Percentiles rank a stretch among this genome's conserved stretches.
Evolutionary conservation across 2,797 vertebrate genomes (phyloP).

Genomic region (Dendrocincla tyrannina): DNA sequence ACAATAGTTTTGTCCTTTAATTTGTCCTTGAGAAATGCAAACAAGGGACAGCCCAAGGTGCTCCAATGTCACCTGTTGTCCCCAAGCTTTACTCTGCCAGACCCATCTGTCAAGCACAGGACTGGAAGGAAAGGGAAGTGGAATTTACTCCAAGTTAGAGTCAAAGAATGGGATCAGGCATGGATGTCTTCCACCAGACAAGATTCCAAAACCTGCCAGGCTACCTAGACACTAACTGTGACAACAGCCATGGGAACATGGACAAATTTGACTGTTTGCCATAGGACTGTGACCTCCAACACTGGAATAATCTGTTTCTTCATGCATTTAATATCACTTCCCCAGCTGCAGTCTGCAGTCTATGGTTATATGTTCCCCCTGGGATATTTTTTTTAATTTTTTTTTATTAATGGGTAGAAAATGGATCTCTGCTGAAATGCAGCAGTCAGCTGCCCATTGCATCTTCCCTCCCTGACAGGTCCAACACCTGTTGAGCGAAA

Average conservation of each 20-base stretch:
- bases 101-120: neutral
- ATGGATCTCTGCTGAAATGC: neutral
- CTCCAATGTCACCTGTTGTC: neutral
- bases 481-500: neutral
- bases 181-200: neutral
- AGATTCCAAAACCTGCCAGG: neutral
- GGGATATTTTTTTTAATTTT: neutral
- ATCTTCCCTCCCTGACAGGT: neutral
- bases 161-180: neutral
- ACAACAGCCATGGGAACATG: neutral
- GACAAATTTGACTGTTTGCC: neutral
- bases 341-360: neutral
- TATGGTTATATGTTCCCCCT: neutral
- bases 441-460: neutral
- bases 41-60: neutral
- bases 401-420: neutral
- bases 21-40: neutral
- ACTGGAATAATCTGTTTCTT: neutral
- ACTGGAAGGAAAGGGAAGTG: neutral
- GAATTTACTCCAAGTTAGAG: neutral
- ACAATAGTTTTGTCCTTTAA: neutral
- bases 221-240: neutral
- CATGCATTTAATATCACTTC: neutral
- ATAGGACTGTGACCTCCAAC: accelerated
- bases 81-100: neutral